Base-by-base conservation (phyloP, 2,888 invertebrate genomes). In the Callimorpha dominula region DNA sequence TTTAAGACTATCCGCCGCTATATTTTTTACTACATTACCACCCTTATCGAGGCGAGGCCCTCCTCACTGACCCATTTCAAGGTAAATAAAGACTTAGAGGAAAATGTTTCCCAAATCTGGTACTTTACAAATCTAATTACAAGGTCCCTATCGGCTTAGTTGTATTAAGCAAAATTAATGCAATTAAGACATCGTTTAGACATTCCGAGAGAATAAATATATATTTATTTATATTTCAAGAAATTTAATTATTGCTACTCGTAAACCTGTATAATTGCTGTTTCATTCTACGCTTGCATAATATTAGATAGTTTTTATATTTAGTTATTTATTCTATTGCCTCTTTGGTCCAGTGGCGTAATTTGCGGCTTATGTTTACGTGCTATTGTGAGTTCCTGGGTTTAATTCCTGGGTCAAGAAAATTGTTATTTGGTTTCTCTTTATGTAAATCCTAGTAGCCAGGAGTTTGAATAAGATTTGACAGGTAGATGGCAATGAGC, bases 51-150 rank as follows among this genome's bases (percentile, higher is more conserved):
- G 31, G 60, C 43, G 60, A 54, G n/a, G 14, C 42, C 67, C 12
- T 40, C 14, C 17, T 57, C 17, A n/a, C 11, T 71, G 66, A 50
- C 66, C 68, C 63, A 68, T 67, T 72, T 63, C 43, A 54, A 54
- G 67, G 52, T 67, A 63, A 72, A 72, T 66, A 71, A 66, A 66
- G 60, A n/a, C 50, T 50, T 40, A 50, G 15, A 71, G 42, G 50
- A 62, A 71, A 65, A 65, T 65, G 5, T 49, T 71, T 49, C 31
- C 17, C 17, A 46, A 52, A 50, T 62, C 49, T 50, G 42, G 17
- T 66, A 66, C 42, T 50, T 62, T 54, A 64, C 14, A 65, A 46
- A 70, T 65, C 14, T 65, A 70, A 70, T 70, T 70, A 70, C 54
- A 31, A 31, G 31, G 2, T 31, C 31, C 31, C 31, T 12, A 46